These are phyloP conservation scores for Chloroclystis v-ata DNA, from an alignment of 2,888 invertebrate genomes.

Conservation along the genomic window DNA sequence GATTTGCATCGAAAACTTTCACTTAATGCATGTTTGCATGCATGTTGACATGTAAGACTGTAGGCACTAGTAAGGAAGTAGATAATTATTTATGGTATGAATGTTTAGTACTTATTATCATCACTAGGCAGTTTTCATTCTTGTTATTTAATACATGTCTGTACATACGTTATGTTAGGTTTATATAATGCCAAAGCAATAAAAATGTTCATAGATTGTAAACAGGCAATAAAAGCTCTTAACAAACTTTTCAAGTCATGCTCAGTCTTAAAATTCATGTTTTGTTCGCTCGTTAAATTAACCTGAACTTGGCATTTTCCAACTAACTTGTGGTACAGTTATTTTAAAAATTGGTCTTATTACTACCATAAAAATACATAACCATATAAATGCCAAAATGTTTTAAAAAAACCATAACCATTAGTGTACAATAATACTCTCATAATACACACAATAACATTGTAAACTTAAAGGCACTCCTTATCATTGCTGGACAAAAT, in stretches of 20 bases:
- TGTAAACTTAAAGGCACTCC: too few relatives aligned
- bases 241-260: constrained; percentile 19
- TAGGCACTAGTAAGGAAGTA: constrained; percentile 1
- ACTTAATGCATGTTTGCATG: constrained; percentile 42
- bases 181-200: constrained; percentile 4
- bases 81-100: background rate
- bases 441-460: too few relatives aligned
- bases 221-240: constrained; percentile 14
- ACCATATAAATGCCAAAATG: too few relatives aligned
- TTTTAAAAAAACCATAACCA: too few relatives aligned
- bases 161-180: background rate
- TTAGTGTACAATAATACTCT: too few relatives aligned
- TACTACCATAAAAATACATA: background rate
- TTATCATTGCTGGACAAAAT: too few relatives aligned
- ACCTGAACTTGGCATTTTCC: constrained; percentile 26
- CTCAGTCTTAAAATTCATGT: constrained; percentile 8
- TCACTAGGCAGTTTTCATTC: background rate
- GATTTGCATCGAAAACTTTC: constrained; percentile 34
- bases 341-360: constrained; percentile 18
- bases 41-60: too few relatives aligned
- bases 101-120: background rate
- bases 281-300: constrained; percentile 15
- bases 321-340: constrained; percentile 16
- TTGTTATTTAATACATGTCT: background rate
- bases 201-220: constrained; percentile 18